Percentiles rank a stretch among this genome's conserved stretches.
Conservation (phyloP, 2,113 vertebrate species). For the Alectura lathami region DNA sequence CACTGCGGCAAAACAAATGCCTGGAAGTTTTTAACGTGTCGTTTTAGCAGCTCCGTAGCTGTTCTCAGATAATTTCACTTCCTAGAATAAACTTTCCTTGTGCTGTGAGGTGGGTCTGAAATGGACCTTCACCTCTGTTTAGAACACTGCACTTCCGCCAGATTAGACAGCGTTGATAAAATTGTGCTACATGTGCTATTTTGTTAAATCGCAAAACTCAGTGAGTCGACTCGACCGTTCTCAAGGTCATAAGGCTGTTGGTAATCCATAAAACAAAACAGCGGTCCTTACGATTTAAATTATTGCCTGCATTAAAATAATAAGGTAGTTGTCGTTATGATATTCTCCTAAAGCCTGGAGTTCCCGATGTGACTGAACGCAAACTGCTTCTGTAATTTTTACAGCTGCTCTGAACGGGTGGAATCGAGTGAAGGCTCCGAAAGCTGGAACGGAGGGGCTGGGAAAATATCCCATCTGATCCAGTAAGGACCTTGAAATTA, state of each 20-base stretch:
- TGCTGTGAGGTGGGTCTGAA: background rate
- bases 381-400: conserved; percentile 49
- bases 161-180: background rate
- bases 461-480: conserved; percentile 67
- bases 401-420: conserved; percentile 37
- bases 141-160: background rate
- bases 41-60: background rate
- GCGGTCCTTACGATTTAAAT: conserved; percentile 29
- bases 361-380: conserved; percentile 9
- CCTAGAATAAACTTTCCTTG: background rate
- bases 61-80: background rate
- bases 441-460: conserved; percentile 41
- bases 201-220: conserved; percentile 32
- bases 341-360: conserved; percentile 13
- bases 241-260: conserved; percentile 65
- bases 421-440: conserved; percentile 42
- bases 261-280: conserved; percentile 53
- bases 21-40: background rate
- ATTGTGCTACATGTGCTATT: background rate
- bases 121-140: background rate
- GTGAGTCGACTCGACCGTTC: conserved; percentile 26
- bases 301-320: conserved; percentile 50
- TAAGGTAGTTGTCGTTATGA: background rate
- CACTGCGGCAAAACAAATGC: background rate
- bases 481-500: conserved; percentile 78